Base-by-base conservation (phyloP, 2,888 invertebrate species). In the Crocallis elinguaria region DNA sequence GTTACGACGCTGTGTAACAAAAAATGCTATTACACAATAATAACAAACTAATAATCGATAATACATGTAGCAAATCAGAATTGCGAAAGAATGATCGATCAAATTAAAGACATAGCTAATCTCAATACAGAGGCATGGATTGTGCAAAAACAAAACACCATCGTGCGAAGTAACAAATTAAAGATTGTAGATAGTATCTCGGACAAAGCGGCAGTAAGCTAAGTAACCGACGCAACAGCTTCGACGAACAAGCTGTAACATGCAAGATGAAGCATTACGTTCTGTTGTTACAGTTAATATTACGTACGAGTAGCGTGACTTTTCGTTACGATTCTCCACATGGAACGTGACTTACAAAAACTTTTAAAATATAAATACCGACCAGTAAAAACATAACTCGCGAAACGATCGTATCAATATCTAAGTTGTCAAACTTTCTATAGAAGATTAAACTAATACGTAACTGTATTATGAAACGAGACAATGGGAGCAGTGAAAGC, bases 401-500 rank as follows among this genome's bases (percentile, higher is more conserved):
- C 43, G 0, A 32, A 43, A 37, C 32, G 11, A 42, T 32, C 16
- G 23, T 56, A 53, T 45, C 55, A 44, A 55, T 60, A 63, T 36
- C 45, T 16, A 6, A 16, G 77, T 79, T 83, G 76, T 78, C 71
- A 73, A 74, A 83, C 85, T 86, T 85, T 85, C 85, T 77, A 85
- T 66, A 66, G 58, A 53, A 70, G 79, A 82, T 82, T 80, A 81
- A 74, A 71, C 65, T 67, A 49, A 49, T 49, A 79, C 76, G 77
- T 80, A 84, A 81, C 72, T 53, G 62, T 70, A 70, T 84, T 84
- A 82, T 82, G 76, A 82, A 80, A 75, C 66, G 54, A 76, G 73
- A 86, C 82, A 86, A 86, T 81, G 71, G 73, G 44, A 63, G 66
- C 64, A 65, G 79, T 76, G 83, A 84, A 84, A 84, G 82, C 67